Conservation (phyloP, 2,113 vertebrate species). For the Mus spicilegus region DNA sequence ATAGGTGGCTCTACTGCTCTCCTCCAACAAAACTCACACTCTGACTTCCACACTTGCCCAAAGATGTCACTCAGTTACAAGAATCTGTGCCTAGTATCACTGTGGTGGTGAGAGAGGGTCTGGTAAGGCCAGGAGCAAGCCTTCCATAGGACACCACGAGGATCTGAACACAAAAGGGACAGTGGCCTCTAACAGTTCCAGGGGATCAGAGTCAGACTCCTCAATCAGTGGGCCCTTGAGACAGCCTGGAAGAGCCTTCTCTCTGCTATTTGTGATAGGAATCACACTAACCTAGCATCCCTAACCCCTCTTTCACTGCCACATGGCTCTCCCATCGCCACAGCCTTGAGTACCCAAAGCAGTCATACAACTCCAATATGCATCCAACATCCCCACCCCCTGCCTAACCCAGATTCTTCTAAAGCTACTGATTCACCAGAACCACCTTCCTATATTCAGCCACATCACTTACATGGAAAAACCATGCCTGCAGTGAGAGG, state of each 20-base stretch:
- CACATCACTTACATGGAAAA: background rate
- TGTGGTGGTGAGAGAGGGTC: background rate
- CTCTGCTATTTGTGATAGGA: background rate
- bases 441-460: background rate
- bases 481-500: background rate
- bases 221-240: background rate
- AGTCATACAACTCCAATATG: rapidly evolving
- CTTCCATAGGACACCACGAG: background rate
- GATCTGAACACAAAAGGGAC: background rate
- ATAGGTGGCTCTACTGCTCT: background rate
- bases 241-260: background rate
- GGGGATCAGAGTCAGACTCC: background rate
- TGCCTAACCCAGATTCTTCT: background rate
- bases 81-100: background rate
- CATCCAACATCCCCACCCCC: background rate
- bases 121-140: background rate
- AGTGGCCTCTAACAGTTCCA: background rate
- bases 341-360: background rate
- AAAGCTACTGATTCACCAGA: background rate
- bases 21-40: background rate
- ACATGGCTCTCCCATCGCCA: background rate
- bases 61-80: background rate
- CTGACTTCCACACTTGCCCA: background rate
- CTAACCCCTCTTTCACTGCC: background rate
- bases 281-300: background rate